These are phyloP conservation scores for Poecilus cupreus DNA, from an alignment of 2,888 invertebrate species.

Conservation along the genomic window DNA sequence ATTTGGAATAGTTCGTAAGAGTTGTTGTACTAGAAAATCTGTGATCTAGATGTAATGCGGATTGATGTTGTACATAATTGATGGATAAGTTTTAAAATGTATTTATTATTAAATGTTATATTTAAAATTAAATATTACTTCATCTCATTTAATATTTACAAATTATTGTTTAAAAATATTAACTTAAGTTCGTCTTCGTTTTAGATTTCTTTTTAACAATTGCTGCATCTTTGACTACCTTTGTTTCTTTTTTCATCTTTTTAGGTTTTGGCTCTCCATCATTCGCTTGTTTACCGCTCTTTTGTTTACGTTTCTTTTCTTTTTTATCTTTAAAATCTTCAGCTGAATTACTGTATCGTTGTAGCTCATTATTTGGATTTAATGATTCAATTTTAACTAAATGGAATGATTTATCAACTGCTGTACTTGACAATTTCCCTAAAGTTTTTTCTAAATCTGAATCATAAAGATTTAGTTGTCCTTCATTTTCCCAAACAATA, in stretches of 20 bases:
- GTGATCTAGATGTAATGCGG: slow-evolving; percentile 18
- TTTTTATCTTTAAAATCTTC: slow-evolving; percentile 1
- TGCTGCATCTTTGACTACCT: not conserved
- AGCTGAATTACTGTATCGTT: not conserved
- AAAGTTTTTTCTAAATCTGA: slow-evolving; percentile 48
- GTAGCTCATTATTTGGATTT: not conserved
- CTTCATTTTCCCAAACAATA: slow-evolving; percentile 46
- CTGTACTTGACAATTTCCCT: not conserved
- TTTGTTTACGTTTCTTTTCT: slow-evolving; percentile 32
- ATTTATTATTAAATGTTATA: slow-evolving; percentile 37
- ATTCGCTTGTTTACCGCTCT: not conserved
- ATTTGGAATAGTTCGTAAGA: slow-evolving; percentile 49
- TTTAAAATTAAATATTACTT: slow-evolving; percentile 1
- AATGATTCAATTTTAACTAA: slow-evolving; percentile 34
- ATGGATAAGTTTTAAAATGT: not conserved
- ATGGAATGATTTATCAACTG: slow-evolving; percentile 4
- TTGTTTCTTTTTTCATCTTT: slow-evolving; percentile 33
- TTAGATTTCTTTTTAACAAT: not conserved
- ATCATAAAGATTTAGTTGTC: slow-evolving; percentile 33
- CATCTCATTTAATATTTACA: not conserved
- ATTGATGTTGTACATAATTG: slow-evolving; percentile 8
- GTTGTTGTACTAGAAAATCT: slow-evolving; percentile 25
- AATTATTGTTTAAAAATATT: not conserved
- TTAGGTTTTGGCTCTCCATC: slow-evolving; percentile 7
- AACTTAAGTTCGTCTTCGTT: not conserved